These are phyloP conservation scores for Lepidocolaptes lacrymiger DNA, from an alignment of 2,797 vertebrate species.

Conservation along the genomic window DNA sequence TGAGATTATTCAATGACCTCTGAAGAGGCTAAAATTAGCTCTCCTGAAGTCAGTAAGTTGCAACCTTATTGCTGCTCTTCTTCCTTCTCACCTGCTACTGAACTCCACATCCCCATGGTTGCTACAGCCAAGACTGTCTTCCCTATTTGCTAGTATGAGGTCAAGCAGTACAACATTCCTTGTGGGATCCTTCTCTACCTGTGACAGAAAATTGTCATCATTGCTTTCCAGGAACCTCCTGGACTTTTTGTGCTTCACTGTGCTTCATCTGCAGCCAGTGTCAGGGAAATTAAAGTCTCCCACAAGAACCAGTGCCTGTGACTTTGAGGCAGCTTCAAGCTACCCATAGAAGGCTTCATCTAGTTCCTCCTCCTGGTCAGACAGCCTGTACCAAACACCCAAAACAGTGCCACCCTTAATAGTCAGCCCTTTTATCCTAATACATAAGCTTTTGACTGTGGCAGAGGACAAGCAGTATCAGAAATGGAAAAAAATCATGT, in stretches of 20 bases:
- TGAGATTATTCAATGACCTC: background rate
- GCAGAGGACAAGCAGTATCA: too few relatives aligned
- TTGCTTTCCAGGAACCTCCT: background rate
- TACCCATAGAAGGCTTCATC: background rate
- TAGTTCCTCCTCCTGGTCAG: background rate
- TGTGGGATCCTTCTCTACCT: background rate
- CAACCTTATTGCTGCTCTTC: background rate
- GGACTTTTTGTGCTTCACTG: background rate
- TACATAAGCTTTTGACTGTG: background rate
- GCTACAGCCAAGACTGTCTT: background rate
- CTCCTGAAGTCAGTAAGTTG: background rate
- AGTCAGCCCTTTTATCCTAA: background rate
- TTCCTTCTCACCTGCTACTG: fast-evolving
- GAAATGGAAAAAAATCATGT: too few relatives aligned
- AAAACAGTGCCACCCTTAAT: background rate
- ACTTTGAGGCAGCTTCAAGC: background rate
- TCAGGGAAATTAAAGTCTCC: too few relatives aligned
- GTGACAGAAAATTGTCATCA: background rate
- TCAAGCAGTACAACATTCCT: background rate
- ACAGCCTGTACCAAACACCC: background rate
- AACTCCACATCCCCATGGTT: background rate
- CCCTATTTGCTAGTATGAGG: background rate
- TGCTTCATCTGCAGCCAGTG: background rate
- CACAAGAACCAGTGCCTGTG: background rate
- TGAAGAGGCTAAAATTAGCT: background rate